These are phyloP conservation scores for Eidolon helvum DNA, from an alignment of 2,113 vertebrate genomes.

Conservation along the genomic window DNA sequence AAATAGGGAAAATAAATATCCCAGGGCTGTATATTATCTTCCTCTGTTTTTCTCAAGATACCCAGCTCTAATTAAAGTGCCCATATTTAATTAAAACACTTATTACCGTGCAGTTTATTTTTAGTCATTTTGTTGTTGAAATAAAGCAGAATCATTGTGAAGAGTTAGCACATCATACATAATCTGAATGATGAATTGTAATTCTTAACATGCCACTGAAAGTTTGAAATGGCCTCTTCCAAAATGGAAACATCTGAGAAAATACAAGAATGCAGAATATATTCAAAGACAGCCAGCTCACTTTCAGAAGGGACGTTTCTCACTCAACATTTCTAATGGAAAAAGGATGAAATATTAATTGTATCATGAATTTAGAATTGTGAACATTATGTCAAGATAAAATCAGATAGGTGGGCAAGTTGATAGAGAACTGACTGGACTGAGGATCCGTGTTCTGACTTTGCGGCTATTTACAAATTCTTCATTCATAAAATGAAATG, in stretches of 20 bases:
- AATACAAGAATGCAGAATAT: background rate
- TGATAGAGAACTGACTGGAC: background rate
- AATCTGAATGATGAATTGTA: background rate
- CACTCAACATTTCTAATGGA: background rate
- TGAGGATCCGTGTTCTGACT: background rate
- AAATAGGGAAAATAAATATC: background rate
- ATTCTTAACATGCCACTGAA: background rate
- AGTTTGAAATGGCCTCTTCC: background rate
- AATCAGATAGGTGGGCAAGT: background rate
- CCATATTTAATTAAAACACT: slow-evolving; percentile 29
- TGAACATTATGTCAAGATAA: background rate
- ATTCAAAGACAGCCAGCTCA: background rate
- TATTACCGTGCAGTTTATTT: background rate
- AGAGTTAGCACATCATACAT: background rate
- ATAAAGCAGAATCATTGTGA: background rate
- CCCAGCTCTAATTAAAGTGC: slow-evolving; percentile 32
- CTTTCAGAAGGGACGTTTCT: background rate
- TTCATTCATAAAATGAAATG: background rate
- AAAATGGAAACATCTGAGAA: background rate
- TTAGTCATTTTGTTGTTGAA: background rate
- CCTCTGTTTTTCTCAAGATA: background rate
- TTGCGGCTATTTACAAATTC: background rate
- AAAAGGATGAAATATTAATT: background rate
- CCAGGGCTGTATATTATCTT: background rate
- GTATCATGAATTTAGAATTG: background rate